Evolutionary conservation across 2,888 invertebrate species (phyloP).

Genomic region (Metacarcinus magister): DNA sequence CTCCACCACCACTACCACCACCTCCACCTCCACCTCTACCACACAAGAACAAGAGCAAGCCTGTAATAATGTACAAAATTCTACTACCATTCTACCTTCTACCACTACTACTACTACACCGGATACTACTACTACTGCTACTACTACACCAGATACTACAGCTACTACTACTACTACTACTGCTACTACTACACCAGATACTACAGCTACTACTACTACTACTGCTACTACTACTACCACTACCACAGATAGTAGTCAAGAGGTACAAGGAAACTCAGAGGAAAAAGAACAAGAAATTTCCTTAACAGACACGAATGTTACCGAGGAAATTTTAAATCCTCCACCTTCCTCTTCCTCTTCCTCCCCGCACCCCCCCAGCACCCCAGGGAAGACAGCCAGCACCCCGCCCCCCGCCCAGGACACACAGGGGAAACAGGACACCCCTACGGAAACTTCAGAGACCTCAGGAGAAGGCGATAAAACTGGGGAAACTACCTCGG

Average conservation of each 20-base stretch:
- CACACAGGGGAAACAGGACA: not conserved
- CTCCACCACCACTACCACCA: not conserved
- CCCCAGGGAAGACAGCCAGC: not conserved
- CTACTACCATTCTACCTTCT: conserved; percentile 47
- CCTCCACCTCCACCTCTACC: not conserved
- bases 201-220: conserved; percentile 47
- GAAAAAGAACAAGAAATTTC: conserved; percentile 27
- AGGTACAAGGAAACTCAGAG: conserved; percentile 62
- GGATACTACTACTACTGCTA: conserved; percentile 57
- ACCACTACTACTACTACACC: conserved; percentile 60
- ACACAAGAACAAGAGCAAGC: not conserved
- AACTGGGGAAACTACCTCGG: not conserved
- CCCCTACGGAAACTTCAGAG: not conserved
- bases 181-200: conserved; percentile 41
- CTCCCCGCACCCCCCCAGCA: not conserved
- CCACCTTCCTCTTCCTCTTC: not conserved
- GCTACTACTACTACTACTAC: conserved; percentile 61
- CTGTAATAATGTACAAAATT: conserved; percentile 81
- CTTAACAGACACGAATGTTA: not conserved
- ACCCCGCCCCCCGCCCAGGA: not conserved
- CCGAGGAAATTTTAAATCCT: not conserved
- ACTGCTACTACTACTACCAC: conserved; percentile 60
- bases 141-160: conserved; percentile 63
- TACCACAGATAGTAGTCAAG: conserved; percentile 47
- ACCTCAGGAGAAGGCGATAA: not conserved